Percentiles rank a stretch among this genome's conserved stretches.
phyloP scores from a whole-genome alignment of 2,797 vertebrate species.

The Falco peregrinus region DNA sequence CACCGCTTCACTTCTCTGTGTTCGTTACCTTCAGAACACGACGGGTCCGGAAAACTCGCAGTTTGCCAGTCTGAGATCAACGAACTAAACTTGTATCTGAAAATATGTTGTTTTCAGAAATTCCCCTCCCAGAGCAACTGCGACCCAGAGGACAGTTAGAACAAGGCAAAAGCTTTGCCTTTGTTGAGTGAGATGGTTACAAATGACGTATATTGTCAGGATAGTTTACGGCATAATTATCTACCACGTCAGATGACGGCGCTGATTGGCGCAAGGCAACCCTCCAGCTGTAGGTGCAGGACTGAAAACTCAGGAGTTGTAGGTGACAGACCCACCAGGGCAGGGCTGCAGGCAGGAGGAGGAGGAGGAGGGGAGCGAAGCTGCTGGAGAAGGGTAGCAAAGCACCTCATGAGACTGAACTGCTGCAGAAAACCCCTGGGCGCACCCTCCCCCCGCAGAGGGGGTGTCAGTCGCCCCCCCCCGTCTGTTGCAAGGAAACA shows the following conservation, averaged over 20 bases:
- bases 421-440: not conserved
- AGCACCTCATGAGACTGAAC: accelerated
- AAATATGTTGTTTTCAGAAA: not conserved
- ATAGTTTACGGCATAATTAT: accelerated
- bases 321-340: not conserved
- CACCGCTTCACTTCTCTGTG: accelerated
- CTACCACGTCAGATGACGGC: accelerated
- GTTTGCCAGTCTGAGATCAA: not conserved
- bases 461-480: not conserved
- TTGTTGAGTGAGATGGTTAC: accelerated
- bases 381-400: not conserved
- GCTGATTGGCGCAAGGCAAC: not conserved
- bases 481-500: not conserved
- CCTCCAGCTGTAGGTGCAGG: accelerated
- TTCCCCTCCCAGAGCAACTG: accelerated
- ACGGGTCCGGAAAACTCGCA: not conserved
- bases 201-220: accelerated
- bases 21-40: accelerated
- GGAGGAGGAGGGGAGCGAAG: not conserved
- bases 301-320: accelerated
- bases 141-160: not conserved
- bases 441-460: not conserved
- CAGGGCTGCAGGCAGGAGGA: not conserved
- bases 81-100: accelerated
- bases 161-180: not conserved